Base-by-base conservation (phyloP, 1,140 invertebrate genomes). In the Vanessa atalanta region DNA sequence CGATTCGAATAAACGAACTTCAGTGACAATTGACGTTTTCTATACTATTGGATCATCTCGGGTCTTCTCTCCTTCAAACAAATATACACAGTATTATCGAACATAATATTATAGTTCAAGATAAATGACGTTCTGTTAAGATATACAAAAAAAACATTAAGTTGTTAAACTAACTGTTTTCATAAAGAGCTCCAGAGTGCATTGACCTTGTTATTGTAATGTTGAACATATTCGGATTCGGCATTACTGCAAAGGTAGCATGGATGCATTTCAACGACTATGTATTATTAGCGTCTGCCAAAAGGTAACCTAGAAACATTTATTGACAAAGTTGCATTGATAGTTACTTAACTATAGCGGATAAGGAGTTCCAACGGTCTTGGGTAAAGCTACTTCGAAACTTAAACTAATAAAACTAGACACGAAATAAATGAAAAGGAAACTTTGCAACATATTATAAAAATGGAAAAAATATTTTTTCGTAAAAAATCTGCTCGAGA, bases 271-370 rank as follows among this genome's bases (percentile, higher is more conserved):
- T 71, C 60, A 43, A 51, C 61, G 60, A 47, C 13, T 20, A 47
- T 5, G 48, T 71, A 64, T 47, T 65, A 37, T 71, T 71, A 65
- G 26, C 48, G 48, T 64, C 69, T 71, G 69, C 57, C 69, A 71
- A 65, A 65, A 64, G 47, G 47, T 71, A 65, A 53, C 50, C 60
- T 63, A 48, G 15, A 47, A 71, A 71, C 26, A 23, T 71, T 70
- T 71, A 64, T 71, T 71, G 61, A 63, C 26, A 63, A 65, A 71
- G 47, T 71, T 71, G 26, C 61, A 53, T 71, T 71, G 43, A 64
- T 48, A 57, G 66, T 31, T 47, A 57, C 53, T 47, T 43, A 69
- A 69, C 15, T 57, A 60, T 57, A 69, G 37, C 43, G 48, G 37
- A 69, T 57, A 61, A 61, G 20, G 66, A 69, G 23, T 37, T 57